Conservation (phyloP, 2,113 vertebrate genomes). For the Lagenorhynchus albirostris region DNA sequence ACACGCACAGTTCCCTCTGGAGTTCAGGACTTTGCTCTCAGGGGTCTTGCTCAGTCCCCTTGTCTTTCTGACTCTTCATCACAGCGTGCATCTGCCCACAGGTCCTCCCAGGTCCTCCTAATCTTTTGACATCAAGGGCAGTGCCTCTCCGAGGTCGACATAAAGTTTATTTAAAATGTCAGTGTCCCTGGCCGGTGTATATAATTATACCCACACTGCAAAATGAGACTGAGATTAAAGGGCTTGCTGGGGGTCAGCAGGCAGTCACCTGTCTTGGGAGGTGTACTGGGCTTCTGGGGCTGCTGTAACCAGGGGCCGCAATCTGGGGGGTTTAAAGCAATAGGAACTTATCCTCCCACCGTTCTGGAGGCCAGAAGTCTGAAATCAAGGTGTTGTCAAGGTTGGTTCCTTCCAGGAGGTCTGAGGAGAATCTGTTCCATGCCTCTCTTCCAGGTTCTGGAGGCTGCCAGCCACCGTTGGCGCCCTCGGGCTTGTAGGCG, state of each 20-base stretch:
- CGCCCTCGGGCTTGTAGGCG: accelerated
- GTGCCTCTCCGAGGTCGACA: not conserved
- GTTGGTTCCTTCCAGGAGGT: not conserved
- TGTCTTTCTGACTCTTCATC: not conserved
- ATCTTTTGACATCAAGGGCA: not conserved
- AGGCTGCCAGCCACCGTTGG: not conserved
- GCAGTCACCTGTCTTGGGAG: not conserved
- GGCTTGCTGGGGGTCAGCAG: accelerated
- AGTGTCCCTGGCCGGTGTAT: not conserved
- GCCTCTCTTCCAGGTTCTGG: not conserved
- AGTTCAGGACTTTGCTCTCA: not conserved
- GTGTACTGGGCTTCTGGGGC: not conserved
- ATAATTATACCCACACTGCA: not conserved
- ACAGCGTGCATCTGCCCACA: not conserved
- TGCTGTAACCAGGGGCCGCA: not conserved
- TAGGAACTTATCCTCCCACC: too few relatives aligned
- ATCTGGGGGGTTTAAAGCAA: not conserved
- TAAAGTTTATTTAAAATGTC: not conserved
- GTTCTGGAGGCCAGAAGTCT: not conserved
- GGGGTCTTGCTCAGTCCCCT: not conserved
- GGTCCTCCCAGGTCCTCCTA: not conserved
- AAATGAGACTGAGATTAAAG: not conserved
- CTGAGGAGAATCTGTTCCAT: not conserved
- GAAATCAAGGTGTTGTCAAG: accelerated
- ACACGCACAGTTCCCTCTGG: accelerated